phyloP scores from a whole-genome alignment of 2,113 vertebrate genomes.

The Sturnus vulgaris region DNA sequence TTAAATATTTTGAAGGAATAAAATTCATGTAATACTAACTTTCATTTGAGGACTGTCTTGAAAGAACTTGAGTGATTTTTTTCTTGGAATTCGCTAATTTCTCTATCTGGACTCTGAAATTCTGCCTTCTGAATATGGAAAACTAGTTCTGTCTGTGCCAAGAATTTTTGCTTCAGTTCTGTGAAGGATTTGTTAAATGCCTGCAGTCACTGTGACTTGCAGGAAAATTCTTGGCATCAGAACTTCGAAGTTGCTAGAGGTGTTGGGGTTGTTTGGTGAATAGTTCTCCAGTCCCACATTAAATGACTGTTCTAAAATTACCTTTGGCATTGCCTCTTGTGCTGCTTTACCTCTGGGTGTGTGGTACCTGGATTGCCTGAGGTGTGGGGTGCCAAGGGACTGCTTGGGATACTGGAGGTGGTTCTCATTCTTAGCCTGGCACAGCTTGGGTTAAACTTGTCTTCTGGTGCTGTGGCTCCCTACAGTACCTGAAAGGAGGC shows the following conservation, averaged over 20 bases:
- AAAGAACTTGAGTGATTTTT: not conserved
- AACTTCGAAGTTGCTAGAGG: not conserved
- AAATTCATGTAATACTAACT: not conserved
- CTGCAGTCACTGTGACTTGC: not conserved
- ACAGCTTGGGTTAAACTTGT: not conserved
- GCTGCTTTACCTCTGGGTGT: not conserved
- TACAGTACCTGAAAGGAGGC: not conserved
- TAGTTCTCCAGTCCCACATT: not conserved
- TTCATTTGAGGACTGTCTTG: not conserved
- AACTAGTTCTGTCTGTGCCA: not conserved
- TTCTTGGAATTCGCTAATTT: not conserved
- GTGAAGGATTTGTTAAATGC: not conserved
- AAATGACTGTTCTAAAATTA: not conserved
- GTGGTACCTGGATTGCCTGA: not conserved
- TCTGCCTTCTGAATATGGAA: not conserved
- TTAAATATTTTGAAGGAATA: not conserved
- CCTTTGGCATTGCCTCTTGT: not conserved
- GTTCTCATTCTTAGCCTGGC: not conserved
- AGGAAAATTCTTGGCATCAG: not conserved
- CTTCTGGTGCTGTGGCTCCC: not conserved
- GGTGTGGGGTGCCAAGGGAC: accelerated
- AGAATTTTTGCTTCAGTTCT: not conserved
- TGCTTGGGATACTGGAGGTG: not conserved
- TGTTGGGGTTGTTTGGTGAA: not conserved
- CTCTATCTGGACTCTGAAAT: not conserved